Base-by-base conservation (phyloP, 1,140 invertebrate genomes). In the Vollenhovia emeryi region DNA sequence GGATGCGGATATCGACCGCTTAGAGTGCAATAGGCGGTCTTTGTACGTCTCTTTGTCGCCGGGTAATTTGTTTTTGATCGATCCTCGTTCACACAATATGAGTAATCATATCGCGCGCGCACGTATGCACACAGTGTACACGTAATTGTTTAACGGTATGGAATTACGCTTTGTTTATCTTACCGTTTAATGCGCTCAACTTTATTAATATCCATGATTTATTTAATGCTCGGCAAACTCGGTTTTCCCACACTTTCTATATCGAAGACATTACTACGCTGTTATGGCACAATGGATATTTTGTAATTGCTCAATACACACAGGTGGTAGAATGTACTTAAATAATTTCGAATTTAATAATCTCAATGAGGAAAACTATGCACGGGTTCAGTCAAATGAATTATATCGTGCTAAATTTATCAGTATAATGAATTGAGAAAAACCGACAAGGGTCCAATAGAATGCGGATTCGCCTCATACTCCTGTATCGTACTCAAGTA, bases 61-160 rank as follows among this genome's bases (percentile, higher is more conserved):
- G 24, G 11, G 18, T 73, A 82, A 82, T 82, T 71, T 57, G 36
- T 71, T 82, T 82, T 73, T 27, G 48, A 82, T 82, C 52, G 66
- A 73, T 45, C 78, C 45, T 36, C 4, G 11, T 48, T 21, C 11
- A 21, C 24, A 76, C 36, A 30, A 45, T 79, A 9, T 11, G 64
- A 57, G 36, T 80, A 69, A 73, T 45, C 27, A 82, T 33, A 43
- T 13, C 18, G 13, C 13, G n/a, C 11, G 3, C 15, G 15, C n/a
- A n/a, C 33, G 21, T n/a, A 59, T 40, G 59, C 43, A 24, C 13
- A 40, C 33, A 45, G 33, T 33, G 18, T 24, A 21, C n/a, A 21
- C 0, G 36, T 73, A 73, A 43, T 55, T 82, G 73, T 45, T 59
- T 82, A 73, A 73, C 52, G 36, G 9, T 57, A 30, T 15, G 11